Evolutionary conservation across 2,888 invertebrate genomes (phyloP).

Genomic region (Taenaris catops): DNA sequence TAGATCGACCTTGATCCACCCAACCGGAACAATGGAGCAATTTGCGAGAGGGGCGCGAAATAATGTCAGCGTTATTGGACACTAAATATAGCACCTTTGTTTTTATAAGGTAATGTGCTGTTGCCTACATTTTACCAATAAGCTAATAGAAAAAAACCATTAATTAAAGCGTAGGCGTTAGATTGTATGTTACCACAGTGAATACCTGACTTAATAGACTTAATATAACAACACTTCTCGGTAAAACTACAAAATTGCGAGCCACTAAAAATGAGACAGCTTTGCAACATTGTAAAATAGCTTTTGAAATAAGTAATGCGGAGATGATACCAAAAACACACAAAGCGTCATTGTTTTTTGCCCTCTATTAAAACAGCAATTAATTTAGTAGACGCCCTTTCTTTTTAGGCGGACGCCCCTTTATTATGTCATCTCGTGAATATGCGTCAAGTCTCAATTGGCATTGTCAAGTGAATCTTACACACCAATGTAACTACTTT

Average conservation of each 20-base stretch:
- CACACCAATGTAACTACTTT: background rate
- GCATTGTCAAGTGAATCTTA: no score
- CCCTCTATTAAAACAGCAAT: slow-evolving; percentile 19
- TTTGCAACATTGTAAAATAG: slow-evolving; percentile 2
- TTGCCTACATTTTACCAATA: no score
- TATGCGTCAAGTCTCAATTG: no score
- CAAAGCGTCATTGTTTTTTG: slow-evolving; percentile 1
- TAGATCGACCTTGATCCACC: slow-evolving; percentile 59
- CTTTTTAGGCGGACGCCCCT: slow-evolving; percentile 16
- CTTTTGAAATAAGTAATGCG: background rate
- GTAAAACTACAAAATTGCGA: no score
- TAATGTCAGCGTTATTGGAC: slow-evolving; percentile 4
- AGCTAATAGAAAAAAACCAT: no score
- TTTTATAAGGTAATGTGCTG: no score
- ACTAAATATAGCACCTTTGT: no score
- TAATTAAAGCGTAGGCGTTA: no score
- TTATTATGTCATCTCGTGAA: slow-evolving; percentile 11
- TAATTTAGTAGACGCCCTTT: slow-evolving; percentile 14
- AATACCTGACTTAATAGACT: no score
- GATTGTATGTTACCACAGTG: no score
- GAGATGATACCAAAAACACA: slow-evolving; percentile 14
- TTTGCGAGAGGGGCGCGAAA: slow-evolving; percentile 36
- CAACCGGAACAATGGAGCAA: slow-evolving; percentile 49
- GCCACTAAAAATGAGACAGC: no score
- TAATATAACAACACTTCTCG: no score